Evolutionary conservation across 2,797 vertebrate species (phyloP), one percentile per base, ranked within the genome.

Genomic region (Myotis pilosus): DNA sequence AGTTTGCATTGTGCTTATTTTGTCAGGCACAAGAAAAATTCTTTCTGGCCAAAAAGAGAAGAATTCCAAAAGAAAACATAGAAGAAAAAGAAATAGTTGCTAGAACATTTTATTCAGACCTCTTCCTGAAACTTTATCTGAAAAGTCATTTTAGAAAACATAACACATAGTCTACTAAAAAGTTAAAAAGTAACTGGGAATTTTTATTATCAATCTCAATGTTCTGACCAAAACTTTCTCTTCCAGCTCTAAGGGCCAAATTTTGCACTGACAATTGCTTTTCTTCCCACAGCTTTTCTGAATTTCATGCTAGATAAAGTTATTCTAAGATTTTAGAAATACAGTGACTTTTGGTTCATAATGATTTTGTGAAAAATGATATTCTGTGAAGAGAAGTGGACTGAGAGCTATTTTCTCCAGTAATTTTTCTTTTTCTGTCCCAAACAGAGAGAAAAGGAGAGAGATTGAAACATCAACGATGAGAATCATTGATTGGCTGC

Each of bases 41-140:
- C 7, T 89, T 81, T 94, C 84, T 84, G 74, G 90, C 92, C 93
- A 95, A 94, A 95, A 93, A 88, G 66, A 92, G 82, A 97, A 94
- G 36, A 94, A 94, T 96, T 96, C n/a, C 74, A 66, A 97, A 97
- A 92, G 60, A 98, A 98, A 95, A 92, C 87, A 83, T 91, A 91
- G 94, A 96, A 97, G 97, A 94, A 49, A 95, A 95, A 96, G 92
- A 90, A 95, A 96, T 66, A 84, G 33, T 83, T 94, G 92, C 92
- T 84, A 97, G 96, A 96, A 95, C 55, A 96, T 51, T 97, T 97
- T 57, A 90, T 86, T 85, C 93, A 98, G 94, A 95, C 69, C 0
- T 95, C 84, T 97, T 94, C 76, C 89, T 96, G 96, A 96, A 97
- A 97, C 47, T 87, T 93, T 97, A 97, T 96, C 97, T 98, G 97